Evolutionary conservation across 92 coral and sea anemone genomes (phyloP), one percentile per base, ranked within the genome.

Genomic region (Nematostella vectensis): DNA sequence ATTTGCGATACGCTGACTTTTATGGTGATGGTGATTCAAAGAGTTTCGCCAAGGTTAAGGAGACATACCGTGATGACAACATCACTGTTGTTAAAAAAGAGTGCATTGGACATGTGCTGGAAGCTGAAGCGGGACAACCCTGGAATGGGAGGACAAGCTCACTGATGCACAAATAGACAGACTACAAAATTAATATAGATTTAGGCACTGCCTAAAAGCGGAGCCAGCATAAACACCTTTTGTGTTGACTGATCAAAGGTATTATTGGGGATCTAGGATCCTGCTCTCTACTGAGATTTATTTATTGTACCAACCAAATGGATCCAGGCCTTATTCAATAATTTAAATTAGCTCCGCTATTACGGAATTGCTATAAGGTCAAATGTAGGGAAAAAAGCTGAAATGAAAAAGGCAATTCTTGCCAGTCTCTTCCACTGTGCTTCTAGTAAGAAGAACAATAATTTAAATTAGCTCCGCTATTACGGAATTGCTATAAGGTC

Each of bases 21-120:
- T 77, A 21, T 57, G 75, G 80, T 13, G 86, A 79, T 57, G 72
- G 68, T 8, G 78, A 78, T 55, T 69, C 72, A 48, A 78, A 78
- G 25, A 56, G 62, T 30, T 44, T 44, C 45, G 36, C 51, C 37
- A 47, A 47, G 47, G 50, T 68, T 10, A 29, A 67, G 23, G 31
- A 58, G 45, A 22, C 38, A n/a, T 69, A 62, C 23, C 19, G 2
- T 2, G 62, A 57, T 20, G 33, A 48, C 1, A n/a, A 65, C 1
- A 6, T 67, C 16, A 36, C 47, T 2, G 58, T 49, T 48, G 28
- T 22, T 25, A 62, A 62, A 40, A 58, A 54, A 59, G 58, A 50
- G 40, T 76, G 71, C 61, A 56, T 69, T 62, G 76, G 71, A 11
- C 65, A 77, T 51, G 76, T 72, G 11, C 73, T 59, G 76, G 16